Base-by-base conservation (phyloP, 2,113 vertebrate genomes). In the Pseudorhombus dupliciocellatus region DNA sequence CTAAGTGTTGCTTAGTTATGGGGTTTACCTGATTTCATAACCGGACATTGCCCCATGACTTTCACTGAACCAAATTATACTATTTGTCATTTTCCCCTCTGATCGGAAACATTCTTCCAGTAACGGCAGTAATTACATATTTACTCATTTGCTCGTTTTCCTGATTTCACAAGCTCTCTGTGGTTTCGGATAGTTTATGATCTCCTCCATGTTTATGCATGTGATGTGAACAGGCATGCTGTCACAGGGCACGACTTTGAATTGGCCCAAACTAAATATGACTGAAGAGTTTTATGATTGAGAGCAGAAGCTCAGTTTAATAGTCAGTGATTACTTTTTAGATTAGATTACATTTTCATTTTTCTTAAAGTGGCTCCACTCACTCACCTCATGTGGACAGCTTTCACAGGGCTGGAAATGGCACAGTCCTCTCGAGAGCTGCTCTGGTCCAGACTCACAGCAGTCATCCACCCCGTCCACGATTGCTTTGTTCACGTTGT, bases 331-430 rank as follows among this genome's bases (percentile, higher is more conserved):
- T 34, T 8, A 11, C 8, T 34, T 34, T 10, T 34, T 34, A 10
- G 31, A n/a, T n/a, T n/a, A n/a, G 31, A 10, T 10, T 10, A 11
- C 31, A 34, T 34, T 34, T 28, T 28, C 11, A 34, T 42, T 15
- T 42, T 15, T 34, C 31, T 34, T 11, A 11, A 34, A 9, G 11
- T 34, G 2, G 8, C 31, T 34, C 31, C 31, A 34, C 11, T 37
- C 20, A 4, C 95, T 97, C 88, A 99, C 97, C 66, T 94, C 94
- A 31, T 95, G 91, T 0, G 96, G 96, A 73, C 97, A 99, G 80
- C 94, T 95, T 70, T 94, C 92, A 63, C 88, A 88, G 0, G 86
- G 66, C 88, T 97, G 97, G 88, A 96, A 99, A 83, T 97, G 95
- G 66, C 91, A 90, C 18, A 99, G 94, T 0, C 95, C 96, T 50